Conservation (phyloP, 30 jellyfish, hydroid and myxozoan genomes). For the Mastigias papua region DNA sequence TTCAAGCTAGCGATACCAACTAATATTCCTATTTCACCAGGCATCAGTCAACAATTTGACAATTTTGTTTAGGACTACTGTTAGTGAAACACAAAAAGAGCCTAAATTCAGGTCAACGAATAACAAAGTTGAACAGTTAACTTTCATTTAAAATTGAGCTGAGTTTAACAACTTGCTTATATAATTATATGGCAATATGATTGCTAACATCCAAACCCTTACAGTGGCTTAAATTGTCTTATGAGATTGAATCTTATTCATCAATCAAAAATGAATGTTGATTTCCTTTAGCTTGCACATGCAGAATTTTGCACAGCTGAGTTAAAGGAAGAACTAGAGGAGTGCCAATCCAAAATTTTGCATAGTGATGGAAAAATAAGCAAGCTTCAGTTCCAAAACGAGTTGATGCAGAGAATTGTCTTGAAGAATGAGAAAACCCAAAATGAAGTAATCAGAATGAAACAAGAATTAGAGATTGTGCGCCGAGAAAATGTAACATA, state of each 20-base stretch:
- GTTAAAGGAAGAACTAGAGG: not conserved
- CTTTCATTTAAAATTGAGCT: no score
- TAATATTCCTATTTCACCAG: no score
- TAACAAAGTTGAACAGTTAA: no score
- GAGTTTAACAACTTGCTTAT: no score
- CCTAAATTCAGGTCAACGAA: no score
- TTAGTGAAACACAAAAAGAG: no score
- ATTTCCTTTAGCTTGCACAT: not conserved
- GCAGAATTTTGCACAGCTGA: not conserved
- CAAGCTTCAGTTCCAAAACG: not conserved
- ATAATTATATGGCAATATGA: no score
- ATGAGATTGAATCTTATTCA: not conserved
- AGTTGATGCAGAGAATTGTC: not conserved
- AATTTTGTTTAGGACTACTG: no score
- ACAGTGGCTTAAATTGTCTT: no score
- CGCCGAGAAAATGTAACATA: not conserved
- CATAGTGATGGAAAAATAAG: not conserved
- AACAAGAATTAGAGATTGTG: not conserved
- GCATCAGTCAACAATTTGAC: no score
- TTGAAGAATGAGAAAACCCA: not conserved
- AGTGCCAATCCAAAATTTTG: not conserved
- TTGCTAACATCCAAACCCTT: no score
- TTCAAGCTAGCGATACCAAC: no score
- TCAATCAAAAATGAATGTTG: not conserved
- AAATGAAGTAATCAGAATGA: not conserved